Evolutionary conservation across 1,140 invertebrate species (phyloP).

Genomic region (Eulimnadia texana): DNA sequence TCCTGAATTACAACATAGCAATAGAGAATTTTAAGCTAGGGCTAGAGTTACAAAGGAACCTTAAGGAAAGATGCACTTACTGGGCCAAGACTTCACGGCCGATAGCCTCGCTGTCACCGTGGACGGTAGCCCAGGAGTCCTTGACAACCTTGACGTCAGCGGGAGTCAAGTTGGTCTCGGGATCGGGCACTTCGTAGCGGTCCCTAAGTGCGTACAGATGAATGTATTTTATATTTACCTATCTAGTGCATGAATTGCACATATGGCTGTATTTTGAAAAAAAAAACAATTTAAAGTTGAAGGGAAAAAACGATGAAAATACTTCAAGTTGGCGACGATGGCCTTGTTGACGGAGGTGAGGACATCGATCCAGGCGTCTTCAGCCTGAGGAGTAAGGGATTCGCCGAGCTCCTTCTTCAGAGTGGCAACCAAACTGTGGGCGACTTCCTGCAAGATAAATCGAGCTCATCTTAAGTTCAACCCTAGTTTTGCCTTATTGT

Average conservation of each 20-base stretch:
- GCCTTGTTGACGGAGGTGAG: conserved; percentile 2
- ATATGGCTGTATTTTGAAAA: neutral
- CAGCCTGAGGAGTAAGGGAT: conserved; percentile 8
- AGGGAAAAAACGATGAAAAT: neutral
- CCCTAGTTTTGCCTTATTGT: too few species aligned
- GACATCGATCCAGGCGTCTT: conserved; percentile 9
- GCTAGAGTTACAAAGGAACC: neutral
- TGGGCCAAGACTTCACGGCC: conserved; percentile 34
- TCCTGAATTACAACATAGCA: neutral
- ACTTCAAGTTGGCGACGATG: conserved; percentile 11
- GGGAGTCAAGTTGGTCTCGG: conserved; percentile 33
- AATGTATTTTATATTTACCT: neutral
- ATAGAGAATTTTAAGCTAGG: neutral
- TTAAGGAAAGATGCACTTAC: conserved; percentile 28
- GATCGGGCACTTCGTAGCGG: conserved; percentile 21
- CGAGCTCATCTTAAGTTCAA: too few species aligned
- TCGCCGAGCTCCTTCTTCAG: too few species aligned
- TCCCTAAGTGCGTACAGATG: neutral
- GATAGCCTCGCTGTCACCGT: conserved; percentile 32
- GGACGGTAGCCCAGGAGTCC: conserved; percentile 35
- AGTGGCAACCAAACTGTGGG: too few species aligned
- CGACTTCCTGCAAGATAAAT: too few species aligned
- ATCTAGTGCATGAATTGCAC: neutral
- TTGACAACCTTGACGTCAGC: conserved; percentile 33
- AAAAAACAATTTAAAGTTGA: neutral